Base-by-base conservation (phyloP, 1,140 invertebrate species). In the Cydia splendana region DNA sequence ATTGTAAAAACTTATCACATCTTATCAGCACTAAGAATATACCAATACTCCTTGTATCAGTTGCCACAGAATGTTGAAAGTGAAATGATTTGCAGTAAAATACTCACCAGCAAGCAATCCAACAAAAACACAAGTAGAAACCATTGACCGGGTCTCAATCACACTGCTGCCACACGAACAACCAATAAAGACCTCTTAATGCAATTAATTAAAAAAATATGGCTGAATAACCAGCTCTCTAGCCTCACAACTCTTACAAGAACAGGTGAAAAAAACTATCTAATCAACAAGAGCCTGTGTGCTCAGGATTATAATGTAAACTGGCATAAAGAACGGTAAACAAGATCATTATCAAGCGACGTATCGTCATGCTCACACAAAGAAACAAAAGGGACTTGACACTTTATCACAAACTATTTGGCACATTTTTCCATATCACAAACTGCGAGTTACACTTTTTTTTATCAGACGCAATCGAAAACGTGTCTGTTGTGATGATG, bases 331-430 rank as follows among this genome's bases (percentile, higher is more conserved):
- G 79, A 83, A 85, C 85, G 82, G 86, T 89, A 90, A 89, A 91
- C 86, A 88, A 88, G 79, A 79, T 79, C 69, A 80, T 83, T 92
- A 89, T 90, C 74, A 79, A 75, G 77, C 75, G 76, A 77, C 82
- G 79, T 87, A 88, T 87, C 88, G 84, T 82, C 84, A 84, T 80
- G 78, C 82, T 88, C 89, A 90, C 91, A 93, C 90, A 93, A 93
- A 93, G 91, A 87, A 89, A 88, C 87, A 79, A 84, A 82, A 82
- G 81, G 75, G 83, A 81, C 78, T 82, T 87, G 87, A 81, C 83
- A 88, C 83, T 87, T 80, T 89, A 89, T 91, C 87, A 83, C 78
- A 75, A 79, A 85, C 79, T 78, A 82, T 85, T 87, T 84, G 81
- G 79, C 83, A 82, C 81, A 86, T 75, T 83, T 85, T 77, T 77